A percentile compares a stretch with the other conserved stretches of the same genome.
phyloP scores from a whole-genome alignment of 2,113 vertebrate genomes.

The Dissostichus mawsoni region DNA sequence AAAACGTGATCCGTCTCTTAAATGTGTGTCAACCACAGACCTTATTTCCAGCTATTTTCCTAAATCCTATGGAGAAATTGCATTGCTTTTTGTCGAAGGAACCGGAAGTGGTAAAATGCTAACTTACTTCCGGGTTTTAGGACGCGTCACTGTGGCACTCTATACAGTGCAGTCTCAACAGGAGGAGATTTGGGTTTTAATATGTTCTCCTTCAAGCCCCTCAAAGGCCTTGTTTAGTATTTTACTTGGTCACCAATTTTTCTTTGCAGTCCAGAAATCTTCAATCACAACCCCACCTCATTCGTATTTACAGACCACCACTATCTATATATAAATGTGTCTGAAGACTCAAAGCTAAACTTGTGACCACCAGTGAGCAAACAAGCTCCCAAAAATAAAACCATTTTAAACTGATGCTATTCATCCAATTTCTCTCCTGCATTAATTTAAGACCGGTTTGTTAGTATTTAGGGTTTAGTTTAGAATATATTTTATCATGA shows the following conservation, averaged over 20 bases:
- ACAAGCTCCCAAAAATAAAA: not conserved
- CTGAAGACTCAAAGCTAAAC: not conserved
- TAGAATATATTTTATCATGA: not conserved
- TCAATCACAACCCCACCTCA: not conserved
- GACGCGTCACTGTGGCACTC: too few relatives aligned
- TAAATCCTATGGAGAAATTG: too few relatives aligned
- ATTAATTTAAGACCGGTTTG: not conserved
- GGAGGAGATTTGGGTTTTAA: not conserved
- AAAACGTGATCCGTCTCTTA: too few relatives aligned
- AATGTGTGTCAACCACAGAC: too few relatives aligned
- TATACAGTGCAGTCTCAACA: too few relatives aligned
- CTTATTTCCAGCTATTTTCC: too few relatives aligned
- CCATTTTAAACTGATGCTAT: not conserved
- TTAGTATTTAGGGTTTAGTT: not conserved
- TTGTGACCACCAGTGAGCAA: slow-evolving; percentile 2
- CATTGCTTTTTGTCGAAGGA: too few relatives aligned
- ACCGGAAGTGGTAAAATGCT: too few relatives aligned
- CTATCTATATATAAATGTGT: not conserved
- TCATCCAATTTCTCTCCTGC: not conserved
- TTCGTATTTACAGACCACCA: not conserved
- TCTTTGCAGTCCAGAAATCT: not conserved
- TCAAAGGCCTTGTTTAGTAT: not conserved
- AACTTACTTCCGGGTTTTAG: too few relatives aligned
- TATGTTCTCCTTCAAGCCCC: not conserved
- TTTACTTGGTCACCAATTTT: not conserved